These are phyloP conservation scores for Neoarius graeffei DNA, from an alignment of 2,113 vertebrate species.

Conservation along the genomic window DNA sequence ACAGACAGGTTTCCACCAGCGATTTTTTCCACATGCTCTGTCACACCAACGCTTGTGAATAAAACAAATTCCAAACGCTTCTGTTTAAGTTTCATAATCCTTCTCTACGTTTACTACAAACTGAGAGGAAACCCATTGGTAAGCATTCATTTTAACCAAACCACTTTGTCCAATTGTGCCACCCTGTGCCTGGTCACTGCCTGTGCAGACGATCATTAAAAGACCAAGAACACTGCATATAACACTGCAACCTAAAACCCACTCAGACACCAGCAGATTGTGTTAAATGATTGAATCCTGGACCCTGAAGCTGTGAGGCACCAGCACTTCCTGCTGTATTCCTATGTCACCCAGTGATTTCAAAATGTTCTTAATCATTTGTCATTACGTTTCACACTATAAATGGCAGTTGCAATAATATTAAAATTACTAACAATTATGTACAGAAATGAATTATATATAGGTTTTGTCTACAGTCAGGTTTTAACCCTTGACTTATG, in stretches of 20 bases:
- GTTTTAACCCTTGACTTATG: no score
- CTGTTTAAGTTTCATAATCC: not conserved
- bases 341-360: not conserved
- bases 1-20: not conserved
- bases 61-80: not conserved
- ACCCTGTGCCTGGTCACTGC: slow-evolving; percentile 2
- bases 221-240: not conserved
- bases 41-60: not conserved
- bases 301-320: not conserved
- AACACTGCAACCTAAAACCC: not conserved
- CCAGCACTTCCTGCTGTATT: not conserved
- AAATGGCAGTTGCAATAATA: not conserved
- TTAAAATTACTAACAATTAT: not conserved
- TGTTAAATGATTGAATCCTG: not conserved
- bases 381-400: not conserved
- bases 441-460: not conserved
- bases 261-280: not conserved
- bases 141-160: not conserved
- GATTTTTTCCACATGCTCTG: not conserved
- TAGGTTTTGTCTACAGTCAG: not conserved
- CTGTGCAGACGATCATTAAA: not conserved
- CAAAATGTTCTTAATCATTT: not conserved
- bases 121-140: not conserved
- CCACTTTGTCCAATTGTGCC: slow-evolving; percentile 16
- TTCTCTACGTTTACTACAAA: not conserved